Evolutionary conservation across 2,113 vertebrate genomes (phyloP).

Genomic region (Balaeniceps rex): DNA sequence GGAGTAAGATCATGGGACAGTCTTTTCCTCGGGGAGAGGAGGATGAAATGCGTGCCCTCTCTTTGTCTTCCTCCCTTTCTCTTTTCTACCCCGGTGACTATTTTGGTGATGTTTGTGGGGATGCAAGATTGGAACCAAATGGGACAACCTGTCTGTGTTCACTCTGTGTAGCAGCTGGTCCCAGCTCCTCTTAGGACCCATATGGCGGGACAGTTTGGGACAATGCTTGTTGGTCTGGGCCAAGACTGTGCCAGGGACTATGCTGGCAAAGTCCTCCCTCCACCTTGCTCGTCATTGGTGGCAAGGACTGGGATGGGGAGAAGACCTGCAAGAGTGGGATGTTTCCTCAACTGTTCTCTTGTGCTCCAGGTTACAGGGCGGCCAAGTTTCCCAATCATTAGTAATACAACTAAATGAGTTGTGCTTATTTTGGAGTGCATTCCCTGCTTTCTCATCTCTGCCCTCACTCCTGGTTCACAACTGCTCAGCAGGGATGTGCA

Average conservation of each 20-base stretch:
- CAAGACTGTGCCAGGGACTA: not conserved
- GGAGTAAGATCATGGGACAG: not conserved
- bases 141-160: not conserved
- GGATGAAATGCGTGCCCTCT: not conserved
- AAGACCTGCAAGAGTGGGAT: not conserved
- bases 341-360: not conserved
- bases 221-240: not conserved
- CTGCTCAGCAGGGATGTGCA: not conserved
- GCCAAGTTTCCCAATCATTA: rapidly evolving
- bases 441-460: not conserved
- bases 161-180: not conserved
- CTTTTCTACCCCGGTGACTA: not conserved
- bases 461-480: not conserved
- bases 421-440: not conserved
- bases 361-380: not conserved
- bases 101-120: not conserved
- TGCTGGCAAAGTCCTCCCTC: not conserved
- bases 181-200: not conserved
- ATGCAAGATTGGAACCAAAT: not conserved
- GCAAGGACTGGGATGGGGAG: not conserved
- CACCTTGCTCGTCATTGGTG: not conserved
- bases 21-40: not conserved
- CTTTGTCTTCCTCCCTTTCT: not conserved
- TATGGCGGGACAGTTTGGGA: not conserved
- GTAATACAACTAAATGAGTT: not conserved